Evolutionary conservation across 2,797 vertebrate species (phyloP).

Genomic region (Gobionotothen gibberifrons): DNA sequence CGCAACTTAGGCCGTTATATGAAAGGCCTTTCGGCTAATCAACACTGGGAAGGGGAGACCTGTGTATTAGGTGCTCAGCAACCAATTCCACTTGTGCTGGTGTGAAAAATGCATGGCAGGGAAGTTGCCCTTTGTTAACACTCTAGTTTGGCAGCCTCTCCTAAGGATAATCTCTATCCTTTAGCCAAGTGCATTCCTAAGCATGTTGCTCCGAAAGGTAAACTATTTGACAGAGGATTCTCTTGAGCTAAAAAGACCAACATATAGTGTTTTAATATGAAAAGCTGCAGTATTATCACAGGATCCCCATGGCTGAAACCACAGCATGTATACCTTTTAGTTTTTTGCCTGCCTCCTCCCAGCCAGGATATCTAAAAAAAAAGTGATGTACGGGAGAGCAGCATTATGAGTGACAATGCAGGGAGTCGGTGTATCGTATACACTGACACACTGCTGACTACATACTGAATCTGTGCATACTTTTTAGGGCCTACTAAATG

Average conservation of each 20-base stretch:
- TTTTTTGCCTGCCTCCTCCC: not conserved
- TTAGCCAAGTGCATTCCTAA: constrained; percentile 57
- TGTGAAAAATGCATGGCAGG: constrained; percentile 64
- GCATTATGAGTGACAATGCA: no score
- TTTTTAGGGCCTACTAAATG: no score
- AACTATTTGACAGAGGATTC: constrained; percentile 20
- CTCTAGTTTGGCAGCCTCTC: constrained; percentile 46
- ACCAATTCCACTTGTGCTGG: constrained; percentile 70
- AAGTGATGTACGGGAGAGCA: not conserved
- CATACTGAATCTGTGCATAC: no score
- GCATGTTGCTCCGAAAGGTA: constrained; percentile 37
- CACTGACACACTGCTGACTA: no score
- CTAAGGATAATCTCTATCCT: constrained; percentile 57
- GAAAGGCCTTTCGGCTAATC: constrained; percentile 79
- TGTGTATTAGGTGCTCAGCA: constrained; percentile 70
- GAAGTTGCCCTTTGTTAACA: constrained; percentile 64
- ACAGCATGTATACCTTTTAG: not conserved
- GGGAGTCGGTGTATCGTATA: not conserved
- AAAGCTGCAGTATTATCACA: constrained; percentile 10
- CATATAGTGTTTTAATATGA: constrained; percentile 8
- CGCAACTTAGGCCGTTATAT: constrained; percentile 77
- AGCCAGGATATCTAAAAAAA: not conserved
- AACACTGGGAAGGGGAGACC: constrained; percentile 65
- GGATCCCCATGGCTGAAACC: not conserved
- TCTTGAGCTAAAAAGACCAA: constrained; percentile 17